phyloP scores from a whole-genome alignment of 1,140 invertebrate species.

The Platorchestia sp. region DNA sequence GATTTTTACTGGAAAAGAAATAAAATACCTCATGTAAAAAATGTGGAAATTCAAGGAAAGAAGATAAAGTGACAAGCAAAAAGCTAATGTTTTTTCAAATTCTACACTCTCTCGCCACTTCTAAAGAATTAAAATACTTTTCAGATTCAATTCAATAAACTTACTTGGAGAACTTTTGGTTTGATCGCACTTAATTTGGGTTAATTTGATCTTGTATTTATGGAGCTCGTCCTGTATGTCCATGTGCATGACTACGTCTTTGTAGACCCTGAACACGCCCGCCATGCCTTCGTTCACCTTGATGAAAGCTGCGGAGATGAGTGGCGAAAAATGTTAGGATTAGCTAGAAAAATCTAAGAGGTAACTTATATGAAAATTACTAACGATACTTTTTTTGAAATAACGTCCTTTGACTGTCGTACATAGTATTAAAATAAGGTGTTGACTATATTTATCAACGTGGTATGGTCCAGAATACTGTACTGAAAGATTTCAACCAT shows the following conservation, averaged over 20 bases:
- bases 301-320: slow-evolving; percentile 22
- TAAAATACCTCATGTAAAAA: background rate
- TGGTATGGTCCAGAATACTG: background rate
- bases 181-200: slow-evolving; percentile 49
- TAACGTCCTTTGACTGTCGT: background rate
- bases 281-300: slow-evolving; percentile 28
- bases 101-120: background rate
- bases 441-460: too few relatives aligned
- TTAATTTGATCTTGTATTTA: slow-evolving; percentile 18
- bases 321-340: background rate
- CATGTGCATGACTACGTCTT: slow-evolving; percentile 43
- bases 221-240: slow-evolving; percentile 32
- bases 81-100: background rate
- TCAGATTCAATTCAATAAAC: background rate
- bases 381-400: background rate
- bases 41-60: background rate
- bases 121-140: background rate
- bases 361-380: background rate
- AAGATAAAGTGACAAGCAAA: background rate
- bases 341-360: background rate
- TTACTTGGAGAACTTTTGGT: background rate
- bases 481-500: background rate
- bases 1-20: slow-evolving; percentile 1
- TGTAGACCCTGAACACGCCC: slow-evolving; percentile 18
- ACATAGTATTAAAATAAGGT: background rate